phyloP scores from a whole-genome alignment of 2,113 vertebrate species.

The Odontophorus gujanensis region DNA sequence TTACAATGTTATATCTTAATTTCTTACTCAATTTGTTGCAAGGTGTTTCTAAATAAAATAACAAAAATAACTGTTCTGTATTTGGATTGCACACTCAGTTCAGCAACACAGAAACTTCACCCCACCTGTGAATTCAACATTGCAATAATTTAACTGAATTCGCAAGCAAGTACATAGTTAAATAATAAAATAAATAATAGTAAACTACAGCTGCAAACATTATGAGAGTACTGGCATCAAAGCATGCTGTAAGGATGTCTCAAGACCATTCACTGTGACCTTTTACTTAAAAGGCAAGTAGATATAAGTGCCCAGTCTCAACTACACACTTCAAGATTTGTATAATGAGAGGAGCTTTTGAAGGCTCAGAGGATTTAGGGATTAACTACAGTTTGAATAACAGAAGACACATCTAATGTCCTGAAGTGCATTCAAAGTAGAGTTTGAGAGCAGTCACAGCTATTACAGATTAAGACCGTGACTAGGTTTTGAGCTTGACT shows the following conservation, averaged over 20 bases:
- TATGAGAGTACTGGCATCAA: not conserved
- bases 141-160: not conserved
- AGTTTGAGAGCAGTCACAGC: not conserved
- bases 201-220: not conserved
- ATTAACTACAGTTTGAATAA: not conserved
- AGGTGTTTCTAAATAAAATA: not conserved
- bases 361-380: not conserved
- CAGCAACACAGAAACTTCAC: not conserved
- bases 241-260: not conserved
- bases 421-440: not conserved
- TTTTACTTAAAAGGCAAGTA: not conserved
- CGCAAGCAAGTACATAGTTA: not conserved
- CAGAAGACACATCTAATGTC: not conserved
- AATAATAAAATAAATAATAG: not conserved
- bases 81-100: not conserved
- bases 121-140: not conserved
- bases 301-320: not conserved
- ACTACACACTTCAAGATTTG: not conserved
- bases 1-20: not conserved
- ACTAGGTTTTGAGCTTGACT: not conserved
- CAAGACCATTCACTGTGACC: not conserved
- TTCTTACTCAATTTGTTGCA: not conserved
- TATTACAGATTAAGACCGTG: not conserved
- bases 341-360: not conserved
- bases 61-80: not conserved